phyloP scores from a whole-genome alignment of 2,888 invertebrate genomes.

The Harpagoxenus sublaevis region DNA sequence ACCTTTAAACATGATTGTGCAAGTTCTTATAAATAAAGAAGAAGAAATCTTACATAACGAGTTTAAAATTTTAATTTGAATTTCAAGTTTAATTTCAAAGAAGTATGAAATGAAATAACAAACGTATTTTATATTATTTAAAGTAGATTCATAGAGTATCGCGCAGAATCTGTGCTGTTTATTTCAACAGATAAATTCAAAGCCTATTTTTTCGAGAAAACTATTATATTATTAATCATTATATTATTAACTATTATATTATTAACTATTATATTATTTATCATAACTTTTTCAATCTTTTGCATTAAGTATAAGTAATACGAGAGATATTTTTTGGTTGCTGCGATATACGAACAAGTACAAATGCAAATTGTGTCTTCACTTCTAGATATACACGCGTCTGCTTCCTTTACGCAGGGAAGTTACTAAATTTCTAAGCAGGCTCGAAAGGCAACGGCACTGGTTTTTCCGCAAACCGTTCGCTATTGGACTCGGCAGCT shows the following conservation, averaged over 20 bases:
- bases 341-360: background rate
- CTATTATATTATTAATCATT: no score
- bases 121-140: background rate
- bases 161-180: background rate
- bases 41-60: background rate
- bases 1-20: background rate
- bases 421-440: slow-evolving; percentile 41
- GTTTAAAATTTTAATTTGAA: background rate
- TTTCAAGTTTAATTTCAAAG: background rate
- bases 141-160: background rate
- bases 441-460: background rate
- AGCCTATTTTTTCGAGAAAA: background rate
- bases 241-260: no score
- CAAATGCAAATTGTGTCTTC: slow-evolving; percentile 11
- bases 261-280: no score
- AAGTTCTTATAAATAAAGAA: background rate
- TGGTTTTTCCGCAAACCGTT: slow-evolving; percentile 19
- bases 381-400: no score
- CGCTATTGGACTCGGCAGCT: slow-evolving; percentile 1
- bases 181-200: background rate
- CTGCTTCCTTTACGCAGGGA: background rate
- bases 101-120: background rate
- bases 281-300: background rate
- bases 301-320: background rate
- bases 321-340: background rate